Conservation (phyloP, 2,797 vertebrate species). For the Notamacropus eugenii region DNA sequence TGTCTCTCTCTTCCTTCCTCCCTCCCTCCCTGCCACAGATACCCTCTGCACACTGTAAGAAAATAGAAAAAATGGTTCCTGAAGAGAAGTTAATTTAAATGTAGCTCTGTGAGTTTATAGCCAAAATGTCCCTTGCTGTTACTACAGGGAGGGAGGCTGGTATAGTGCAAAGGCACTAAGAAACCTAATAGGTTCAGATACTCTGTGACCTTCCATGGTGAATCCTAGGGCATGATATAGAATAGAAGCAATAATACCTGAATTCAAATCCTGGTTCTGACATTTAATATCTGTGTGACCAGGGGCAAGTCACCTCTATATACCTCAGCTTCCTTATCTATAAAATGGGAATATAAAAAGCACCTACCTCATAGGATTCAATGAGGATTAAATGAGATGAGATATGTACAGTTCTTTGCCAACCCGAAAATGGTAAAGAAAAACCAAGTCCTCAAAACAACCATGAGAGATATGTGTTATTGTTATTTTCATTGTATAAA, state of each 20-base stretch:
- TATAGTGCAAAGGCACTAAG: not conserved
- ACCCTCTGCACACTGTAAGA: not conserved
- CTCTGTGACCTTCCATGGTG: not conserved
- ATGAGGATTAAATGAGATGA: not conserved
- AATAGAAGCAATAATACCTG: not conserved
- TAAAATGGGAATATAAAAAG: not conserved
- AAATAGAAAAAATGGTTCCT: not conserved
- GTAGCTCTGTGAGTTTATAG: not conserved
- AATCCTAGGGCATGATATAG: not conserved
- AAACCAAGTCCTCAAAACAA: not conserved
- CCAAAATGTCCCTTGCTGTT: not conserved
- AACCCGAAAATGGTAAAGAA: not conserved
- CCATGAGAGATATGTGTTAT: not conserved
- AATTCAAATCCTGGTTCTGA: not conserved
- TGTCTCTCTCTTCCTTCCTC: not conserved
- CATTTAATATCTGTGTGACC: not conserved
- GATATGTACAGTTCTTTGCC: not conserved
- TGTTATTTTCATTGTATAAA: not conserved
- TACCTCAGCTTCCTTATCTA: not conserved
- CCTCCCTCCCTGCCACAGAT: not conserved
- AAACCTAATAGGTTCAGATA: not conserved
- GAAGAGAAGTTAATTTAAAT: not conserved
- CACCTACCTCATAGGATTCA: not conserved
- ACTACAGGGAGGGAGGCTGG: not conserved
- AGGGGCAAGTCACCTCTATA: not conserved